Base-by-base conservation (phyloP, 2,113 vertebrate genomes). In the Corvus moneduloides region DNA sequence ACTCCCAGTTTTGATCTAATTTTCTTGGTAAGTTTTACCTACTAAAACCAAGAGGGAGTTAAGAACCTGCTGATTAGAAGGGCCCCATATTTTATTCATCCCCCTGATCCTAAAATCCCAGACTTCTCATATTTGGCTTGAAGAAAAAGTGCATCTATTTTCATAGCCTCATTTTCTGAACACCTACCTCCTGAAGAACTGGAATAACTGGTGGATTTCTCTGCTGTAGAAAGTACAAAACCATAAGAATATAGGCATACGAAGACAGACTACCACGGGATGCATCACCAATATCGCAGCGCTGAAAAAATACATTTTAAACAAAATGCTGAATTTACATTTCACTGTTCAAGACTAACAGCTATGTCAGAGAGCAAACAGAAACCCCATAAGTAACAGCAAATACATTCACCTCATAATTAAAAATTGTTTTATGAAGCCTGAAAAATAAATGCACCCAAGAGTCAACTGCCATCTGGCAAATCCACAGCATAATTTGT, bases 201-300 rank as follows among this genome's bases (percentile, higher is more conserved):
- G 99, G 99, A 59, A 99, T 99, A 93, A 99, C 99, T 2, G 99
- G 99, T 51, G 99, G 99, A 82, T 99, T 98, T 94, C 99, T 98
- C 97, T 99, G 99, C 97, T 99, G 99, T 58, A 99, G 98, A 91
- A 99, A 99, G 98, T 99, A 99, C 83, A 99, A 98, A 97, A 99
- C 99, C 99, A 99, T 99, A 88, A 99, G 99, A 94, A 99, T 99
- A 97, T 99, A 99, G 32, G 99, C 99, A 59, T 99, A 99, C 3
- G 99, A 99, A 11, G 99, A 99, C n/a, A 99, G 98, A 92, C 99
- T 99, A 90, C 99, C 99, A 92, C 99, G 98, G 88, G 99, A 99
- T 17, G 99, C 99, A 69, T 99, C 99, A 8, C 99, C 99, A 51
- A 99, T 99, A 97, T 99, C 99, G 52, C 99, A 99, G 97, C 99